Evolutionary conservation across 2,113 vertebrate genomes (phyloP).

Genomic region (Delphinapterus leucas): DNA sequence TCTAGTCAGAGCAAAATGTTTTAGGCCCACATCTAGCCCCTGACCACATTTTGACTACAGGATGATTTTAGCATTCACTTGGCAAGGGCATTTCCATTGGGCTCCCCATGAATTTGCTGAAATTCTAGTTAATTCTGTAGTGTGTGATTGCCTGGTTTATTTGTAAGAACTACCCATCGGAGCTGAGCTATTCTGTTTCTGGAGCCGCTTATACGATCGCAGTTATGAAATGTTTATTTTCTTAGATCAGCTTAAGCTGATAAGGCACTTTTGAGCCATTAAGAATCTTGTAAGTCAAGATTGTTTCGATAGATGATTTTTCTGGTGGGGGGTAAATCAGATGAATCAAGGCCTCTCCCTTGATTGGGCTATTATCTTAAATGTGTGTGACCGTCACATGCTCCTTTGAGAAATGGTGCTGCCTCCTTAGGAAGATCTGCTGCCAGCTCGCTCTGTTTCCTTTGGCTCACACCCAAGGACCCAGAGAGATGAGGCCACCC

Average conservation of each 20-base stretch:
- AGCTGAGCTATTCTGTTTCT: conserved; percentile 19
- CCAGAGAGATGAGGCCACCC: not conserved
- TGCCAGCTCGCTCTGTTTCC: not conserved
- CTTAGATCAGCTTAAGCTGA: conserved; percentile 66
- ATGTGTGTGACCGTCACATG: not conserved
- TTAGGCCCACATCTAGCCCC: not conserved
- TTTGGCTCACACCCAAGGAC: not conserved
- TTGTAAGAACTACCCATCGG: conserved; percentile 43
- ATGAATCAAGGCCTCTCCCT: conserved; percentile 41
- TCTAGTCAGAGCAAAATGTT: not conserved
- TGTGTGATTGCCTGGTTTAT: conserved; percentile 23
- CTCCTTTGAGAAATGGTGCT: not conserved
- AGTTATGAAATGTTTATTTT: conserved; percentile 67
- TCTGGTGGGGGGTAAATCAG: conserved; percentile 35
- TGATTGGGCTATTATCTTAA: conserved; percentile 35
- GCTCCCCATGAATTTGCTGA: conserved; percentile 40
- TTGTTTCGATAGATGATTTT: conserved; percentile 60
- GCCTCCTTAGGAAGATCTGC: not conserved
- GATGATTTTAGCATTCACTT: conserved; percentile 12
- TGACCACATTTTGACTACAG: not conserved
- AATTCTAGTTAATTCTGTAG: conserved; percentile 62
- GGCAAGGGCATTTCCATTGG: conserved; percentile 50
- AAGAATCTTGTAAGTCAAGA: conserved; percentile 68
- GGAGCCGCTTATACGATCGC: conserved; percentile 31
- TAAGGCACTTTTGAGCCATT: conserved; percentile 65